Conservation (phyloP, 92 coral and sea anemone genomes). For the Paramuricea clavata region DNA sequence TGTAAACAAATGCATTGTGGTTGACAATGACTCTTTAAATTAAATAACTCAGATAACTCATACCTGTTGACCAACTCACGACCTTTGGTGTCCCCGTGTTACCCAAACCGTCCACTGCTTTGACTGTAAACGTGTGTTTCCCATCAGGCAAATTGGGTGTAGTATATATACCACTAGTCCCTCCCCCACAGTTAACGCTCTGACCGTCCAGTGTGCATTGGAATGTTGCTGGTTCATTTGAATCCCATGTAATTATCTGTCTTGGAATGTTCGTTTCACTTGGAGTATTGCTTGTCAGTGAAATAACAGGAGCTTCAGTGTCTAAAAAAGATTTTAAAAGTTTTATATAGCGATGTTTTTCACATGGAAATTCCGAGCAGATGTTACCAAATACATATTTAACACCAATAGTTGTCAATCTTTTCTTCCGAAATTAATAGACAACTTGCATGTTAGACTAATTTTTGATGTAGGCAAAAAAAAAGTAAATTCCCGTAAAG, state of each 20-base stretch:
- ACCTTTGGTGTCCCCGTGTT: conserved; percentile 11
- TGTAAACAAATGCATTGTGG: no score
- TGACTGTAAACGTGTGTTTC: conserved; percentile 15
- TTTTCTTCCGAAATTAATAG: no score
- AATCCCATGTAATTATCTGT: conserved; percentile 15
- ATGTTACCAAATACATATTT: no score
- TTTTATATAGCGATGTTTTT: no score
- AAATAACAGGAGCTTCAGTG: background rate
- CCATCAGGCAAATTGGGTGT: conserved; percentile 11
- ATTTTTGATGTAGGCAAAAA: no score
- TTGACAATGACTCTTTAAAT: background rate
- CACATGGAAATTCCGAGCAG: no score
- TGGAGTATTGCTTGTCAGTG: conserved; percentile 5
- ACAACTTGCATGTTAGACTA: no score
- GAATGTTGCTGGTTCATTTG: background rate
- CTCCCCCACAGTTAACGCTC: background rate
- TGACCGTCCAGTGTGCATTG: conserved; percentile 11
- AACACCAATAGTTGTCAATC: no score
- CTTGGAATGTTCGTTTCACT: background rate
- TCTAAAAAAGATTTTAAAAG: background rate
- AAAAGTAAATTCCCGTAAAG: no score
- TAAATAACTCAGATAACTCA: background rate
- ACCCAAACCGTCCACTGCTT: conserved; percentile 12
- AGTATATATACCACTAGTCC: background rate
- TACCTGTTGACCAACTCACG: conserved; percentile 9